A percentile compares a stretch with the other conserved stretches of the same genome.
These are phyloP conservation scores for Lithophane socia DNA, from an alignment of 2,888 invertebrate genomes.

Conservation along the genomic window DNA sequence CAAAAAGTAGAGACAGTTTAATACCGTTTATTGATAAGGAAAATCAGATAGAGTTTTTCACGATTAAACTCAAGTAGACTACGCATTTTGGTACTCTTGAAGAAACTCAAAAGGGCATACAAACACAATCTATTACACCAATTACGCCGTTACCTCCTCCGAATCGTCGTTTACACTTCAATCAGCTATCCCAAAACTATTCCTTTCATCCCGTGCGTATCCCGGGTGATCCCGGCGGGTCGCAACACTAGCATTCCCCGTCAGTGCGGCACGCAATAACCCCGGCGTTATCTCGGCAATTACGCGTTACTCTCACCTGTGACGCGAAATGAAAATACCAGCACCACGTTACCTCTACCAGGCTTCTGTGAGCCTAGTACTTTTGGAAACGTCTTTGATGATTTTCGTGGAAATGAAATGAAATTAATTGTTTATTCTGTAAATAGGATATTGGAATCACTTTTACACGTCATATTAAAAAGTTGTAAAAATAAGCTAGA, in stretches of 20 bases:
- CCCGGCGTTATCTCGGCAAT: constrained; percentile 76
- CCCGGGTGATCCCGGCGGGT: constrained; percentile 52
- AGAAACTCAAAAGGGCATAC: background rate
- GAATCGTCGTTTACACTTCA: constrained; percentile 50
- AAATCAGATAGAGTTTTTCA: no score
- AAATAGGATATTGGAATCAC: no score
- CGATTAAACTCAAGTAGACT: background rate
- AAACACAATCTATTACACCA: constrained; percentile 32
- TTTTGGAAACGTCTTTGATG: constrained; percentile 10
- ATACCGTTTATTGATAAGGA: background rate
- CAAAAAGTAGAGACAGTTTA: background rate
- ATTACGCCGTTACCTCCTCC: constrained; percentile 9
- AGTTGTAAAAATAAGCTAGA: no score
- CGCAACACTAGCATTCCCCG: constrained; percentile 65
- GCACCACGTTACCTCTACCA: constrained; percentile 60
- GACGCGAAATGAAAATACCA: constrained; percentile 81
- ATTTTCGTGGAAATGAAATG: no score
- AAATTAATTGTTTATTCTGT: no score
- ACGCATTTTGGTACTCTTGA: background rate
- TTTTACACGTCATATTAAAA: no score
- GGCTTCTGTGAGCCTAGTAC: constrained; percentile 66
- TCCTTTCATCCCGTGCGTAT: constrained; percentile 47
- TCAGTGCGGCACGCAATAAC: constrained; percentile 76
- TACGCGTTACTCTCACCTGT: constrained; percentile 79
- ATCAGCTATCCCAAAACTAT: constrained; percentile 58